These are phyloP conservation scores for Tetheella fluctuosa DNA, from an alignment of 2,888 invertebrate genomes.

Conservation along the genomic window DNA sequence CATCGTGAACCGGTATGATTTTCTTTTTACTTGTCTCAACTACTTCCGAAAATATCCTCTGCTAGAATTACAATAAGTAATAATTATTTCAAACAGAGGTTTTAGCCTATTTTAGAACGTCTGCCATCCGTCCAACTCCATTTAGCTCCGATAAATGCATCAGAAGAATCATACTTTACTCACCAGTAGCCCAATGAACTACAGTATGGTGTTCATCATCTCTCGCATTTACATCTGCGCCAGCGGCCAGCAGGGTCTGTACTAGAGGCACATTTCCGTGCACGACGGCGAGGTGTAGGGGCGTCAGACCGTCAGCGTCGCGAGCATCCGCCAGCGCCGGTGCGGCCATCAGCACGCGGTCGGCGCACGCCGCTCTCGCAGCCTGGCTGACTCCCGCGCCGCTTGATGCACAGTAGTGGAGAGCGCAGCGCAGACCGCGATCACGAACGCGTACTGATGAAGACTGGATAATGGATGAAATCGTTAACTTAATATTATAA, in stretches of 20 bases:
- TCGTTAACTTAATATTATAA: not conserved
- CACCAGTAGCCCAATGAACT: conserved; percentile 99
- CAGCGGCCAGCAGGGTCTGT: conserved; percentile 92
- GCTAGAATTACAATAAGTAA: too few relatives aligned
- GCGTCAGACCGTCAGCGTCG: conserved; percentile 97
- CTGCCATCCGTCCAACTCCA: too few relatives aligned
- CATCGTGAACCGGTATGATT: too few relatives aligned
- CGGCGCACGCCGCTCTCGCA: conserved; percentile 93
- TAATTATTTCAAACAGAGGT: too few relatives aligned
- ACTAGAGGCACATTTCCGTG: conserved; percentile 95
- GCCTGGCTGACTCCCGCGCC: conserved; percentile 88
- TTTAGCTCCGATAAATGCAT: too few relatives aligned
- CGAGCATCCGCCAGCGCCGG: conserved; percentile 92
- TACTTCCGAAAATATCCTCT: too few relatives aligned
- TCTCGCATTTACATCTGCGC: conserved; percentile 94
- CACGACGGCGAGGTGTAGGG: conserved; percentile 97
- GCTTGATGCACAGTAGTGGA: conserved; percentile 96
- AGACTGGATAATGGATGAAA: conserved; percentile 46
- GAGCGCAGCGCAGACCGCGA: conserved; percentile 92
- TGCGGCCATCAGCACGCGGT: conserved; percentile 93
- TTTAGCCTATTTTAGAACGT: too few relatives aligned
- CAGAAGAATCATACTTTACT: conserved; percentile 38
- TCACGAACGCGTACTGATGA: conserved; percentile 88
- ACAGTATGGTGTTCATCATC: conserved; percentile 98
- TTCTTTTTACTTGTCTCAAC: too few relatives aligned